Base-by-base conservation (phyloP, 2,888 invertebrate species). In the Nomada fucata region DNA sequence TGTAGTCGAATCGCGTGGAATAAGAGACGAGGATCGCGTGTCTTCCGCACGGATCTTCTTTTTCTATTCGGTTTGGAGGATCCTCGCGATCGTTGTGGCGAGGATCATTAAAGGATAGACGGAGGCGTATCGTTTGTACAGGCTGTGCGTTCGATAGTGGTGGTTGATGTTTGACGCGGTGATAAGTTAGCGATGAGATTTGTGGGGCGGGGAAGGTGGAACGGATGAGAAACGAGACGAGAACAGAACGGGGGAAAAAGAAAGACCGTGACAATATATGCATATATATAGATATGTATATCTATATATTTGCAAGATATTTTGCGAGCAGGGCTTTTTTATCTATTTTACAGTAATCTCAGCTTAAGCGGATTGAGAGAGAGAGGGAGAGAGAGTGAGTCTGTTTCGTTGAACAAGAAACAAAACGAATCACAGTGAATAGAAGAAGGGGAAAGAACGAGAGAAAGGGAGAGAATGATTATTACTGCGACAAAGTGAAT, bases 291-390 rank as follows among this genome's bases (percentile, higher is more conserved):
- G 23, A 75, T 83, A 80, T 84, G 86, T 89, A 88, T 89, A 89
- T 89, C 79, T 83, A 87, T 87, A 90, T 87, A 89, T 90, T 90
- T 90, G 89, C 89, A 88, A 90, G 84, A 90, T 91, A 91, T 91
- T 91, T 91, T 91, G 90, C 90, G 90, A 91, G 89, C 87, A 91
- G 89, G 88, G 90, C 90, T 91, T 91, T 91, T 91, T 91, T 90
- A 91, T 87, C 90, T 91, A 91, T 91, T 91, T 91, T 91, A 91
- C 91, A 91, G 89, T 89, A 91, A 90, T 88, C 90, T 88, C 91
- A 89, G 91, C 90, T 90, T 89, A 84, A 84, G 89, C 80, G 84
- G 88, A 89, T 86, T 84, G 87, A 86, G 83, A 90, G 83, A 90
- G 83, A 72, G 85, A 23, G 65, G 36, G 79, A 76, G 79, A 70